Conservation (phyloP, 2,888 invertebrate genomes). For the Andricus curvator region DNA sequence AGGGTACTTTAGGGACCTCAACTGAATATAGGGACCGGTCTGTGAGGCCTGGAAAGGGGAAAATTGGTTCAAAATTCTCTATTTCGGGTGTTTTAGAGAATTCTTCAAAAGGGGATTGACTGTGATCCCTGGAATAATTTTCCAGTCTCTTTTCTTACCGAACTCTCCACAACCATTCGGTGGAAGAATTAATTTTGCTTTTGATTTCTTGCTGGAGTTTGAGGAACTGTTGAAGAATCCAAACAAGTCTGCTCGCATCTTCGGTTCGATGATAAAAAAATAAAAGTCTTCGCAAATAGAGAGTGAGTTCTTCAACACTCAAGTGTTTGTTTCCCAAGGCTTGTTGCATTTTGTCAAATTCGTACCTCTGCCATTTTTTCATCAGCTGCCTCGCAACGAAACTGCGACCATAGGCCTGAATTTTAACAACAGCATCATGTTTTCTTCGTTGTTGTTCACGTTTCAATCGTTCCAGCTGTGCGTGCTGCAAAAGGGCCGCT, state of each 20-base stretch:
- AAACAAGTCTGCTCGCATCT: constrained; percentile 84
- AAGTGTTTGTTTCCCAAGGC: constrained; percentile 78
- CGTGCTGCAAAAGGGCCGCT: constrained; percentile 87
- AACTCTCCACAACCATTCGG: constrained; percentile 78
- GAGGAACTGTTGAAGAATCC: constrained; percentile 77
- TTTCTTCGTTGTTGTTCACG: constrained; percentile 89
- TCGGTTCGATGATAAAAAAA: constrained; percentile 87
- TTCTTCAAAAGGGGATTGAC: too few relatives aligned
- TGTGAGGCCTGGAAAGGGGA: too few relatives aligned
- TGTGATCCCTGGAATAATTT: too few relatives aligned
- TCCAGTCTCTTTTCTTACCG: constrained; percentile 63
- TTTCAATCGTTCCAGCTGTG: constrained; percentile 91
- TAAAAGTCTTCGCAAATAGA: constrained; percentile 84
- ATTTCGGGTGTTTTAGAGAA: too few relatives aligned
- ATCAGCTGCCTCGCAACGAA: constrained; percentile 85
- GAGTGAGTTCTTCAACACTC: constrained; percentile 78
- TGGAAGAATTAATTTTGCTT: constrained; percentile 68
- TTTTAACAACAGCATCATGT: constrained; percentile 87
- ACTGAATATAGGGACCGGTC: too few relatives aligned
- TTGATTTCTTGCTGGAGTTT: constrained; percentile 76
- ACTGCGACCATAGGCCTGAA: constrained; percentile 90
- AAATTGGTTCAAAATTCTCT: too few relatives aligned
- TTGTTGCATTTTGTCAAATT: constrained; percentile 84
- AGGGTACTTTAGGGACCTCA: too few relatives aligned
- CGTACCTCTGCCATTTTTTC: constrained; percentile 83